A percentile compares a stretch with the other conserved stretches of the same genome.
Evolutionary conservation across 2,888 invertebrate genomes (phyloP).

Genomic region (Tyria jacobaeae): DNA sequence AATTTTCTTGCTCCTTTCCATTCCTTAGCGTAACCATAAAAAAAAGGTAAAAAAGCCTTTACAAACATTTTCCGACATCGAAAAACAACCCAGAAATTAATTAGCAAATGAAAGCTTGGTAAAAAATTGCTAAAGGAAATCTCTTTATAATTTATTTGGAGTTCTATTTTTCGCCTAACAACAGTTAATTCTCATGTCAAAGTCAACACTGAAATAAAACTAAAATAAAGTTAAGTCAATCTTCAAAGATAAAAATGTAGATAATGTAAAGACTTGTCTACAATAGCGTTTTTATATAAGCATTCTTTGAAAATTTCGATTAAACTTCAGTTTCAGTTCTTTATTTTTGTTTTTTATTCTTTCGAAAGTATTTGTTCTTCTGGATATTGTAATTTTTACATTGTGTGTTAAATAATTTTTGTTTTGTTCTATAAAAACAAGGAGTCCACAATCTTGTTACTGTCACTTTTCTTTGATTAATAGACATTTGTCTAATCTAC

Average conservation of each 20-base stretch:
- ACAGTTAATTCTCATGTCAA: constrained; percentile 9
- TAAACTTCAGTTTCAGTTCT: too few relatives aligned
- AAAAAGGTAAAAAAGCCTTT: not conserved
- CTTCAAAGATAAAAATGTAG: not conserved
- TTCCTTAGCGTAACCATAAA: too few relatives aligned
- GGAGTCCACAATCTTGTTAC: too few relatives aligned
- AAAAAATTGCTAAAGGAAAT: not conserved
- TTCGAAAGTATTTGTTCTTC: too few relatives aligned
- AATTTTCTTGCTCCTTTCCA: not conserved
- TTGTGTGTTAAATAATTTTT: too few relatives aligned
- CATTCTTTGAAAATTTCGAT: too few relatives aligned
- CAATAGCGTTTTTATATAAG: not conserved
- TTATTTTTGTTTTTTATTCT: not conserved
- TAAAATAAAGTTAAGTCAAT: not conserved
- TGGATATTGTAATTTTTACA: too few relatives aligned
- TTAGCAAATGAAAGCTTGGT: constrained; percentile 8
- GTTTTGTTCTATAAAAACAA: too few relatives aligned
- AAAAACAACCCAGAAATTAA: constrained; percentile 7
- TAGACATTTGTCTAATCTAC: too few relatives aligned
- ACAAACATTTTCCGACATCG: not conserved
- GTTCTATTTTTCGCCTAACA: constrained; percentile 18
- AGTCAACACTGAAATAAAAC: not conserved
- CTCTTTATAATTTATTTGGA: not conserved
- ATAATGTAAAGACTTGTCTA: not conserved
- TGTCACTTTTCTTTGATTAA: too few relatives aligned